phyloP scores from a whole-genome alignment of 2,888 invertebrate genomes.

The Anticlea derivata region DNA sequence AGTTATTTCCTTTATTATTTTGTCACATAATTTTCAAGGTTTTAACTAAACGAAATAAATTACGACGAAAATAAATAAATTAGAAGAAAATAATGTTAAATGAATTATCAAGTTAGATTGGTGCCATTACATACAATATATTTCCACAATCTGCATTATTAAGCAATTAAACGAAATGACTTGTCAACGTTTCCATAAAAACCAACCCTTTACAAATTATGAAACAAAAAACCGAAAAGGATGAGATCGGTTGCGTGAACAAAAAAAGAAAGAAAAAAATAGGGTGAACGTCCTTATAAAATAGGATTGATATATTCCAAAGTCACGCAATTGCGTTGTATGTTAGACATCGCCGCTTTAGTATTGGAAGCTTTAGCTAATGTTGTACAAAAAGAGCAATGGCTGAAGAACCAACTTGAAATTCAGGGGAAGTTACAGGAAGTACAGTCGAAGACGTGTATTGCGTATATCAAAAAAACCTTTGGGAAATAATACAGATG shows the following conservation, averaged over 20 bases:
- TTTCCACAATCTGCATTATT: slow-evolving; percentile 4
- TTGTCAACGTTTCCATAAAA: slow-evolving; percentile 66
- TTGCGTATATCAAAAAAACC: slow-evolving; percentile 34
- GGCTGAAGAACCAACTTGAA: neutral
- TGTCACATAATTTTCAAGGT: too few relatives aligned
- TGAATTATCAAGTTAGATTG: too few relatives aligned
- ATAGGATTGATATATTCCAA: slow-evolving; percentile 45
- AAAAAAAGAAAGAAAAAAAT: slow-evolving; percentile 52
- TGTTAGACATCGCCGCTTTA: slow-evolving; percentile 18
- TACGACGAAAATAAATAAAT: too few relatives aligned
- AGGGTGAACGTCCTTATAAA: slow-evolving; percentile 71
- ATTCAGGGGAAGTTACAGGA: slow-evolving; percentile 41
- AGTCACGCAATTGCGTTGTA: neutral
- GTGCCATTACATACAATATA: too few relatives aligned
- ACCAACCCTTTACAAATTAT: slow-evolving; percentile 67
- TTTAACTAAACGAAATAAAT: too few relatives aligned
- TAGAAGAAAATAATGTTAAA: too few relatives aligned
- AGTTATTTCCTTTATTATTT: too few relatives aligned
- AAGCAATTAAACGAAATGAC: slow-evolving; percentile 68
- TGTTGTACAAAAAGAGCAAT: neutral
- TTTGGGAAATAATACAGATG: slow-evolving; percentile 26
- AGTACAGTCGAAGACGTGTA: slow-evolving; percentile 42
- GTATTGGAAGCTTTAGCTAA: neutral
- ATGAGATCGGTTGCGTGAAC: slow-evolving; percentile 61
- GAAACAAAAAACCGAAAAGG: slow-evolving; percentile 66